phyloP scores from a whole-genome alignment of 2,888 invertebrate genomes.

The Scaptomyza tumidula region DNA sequence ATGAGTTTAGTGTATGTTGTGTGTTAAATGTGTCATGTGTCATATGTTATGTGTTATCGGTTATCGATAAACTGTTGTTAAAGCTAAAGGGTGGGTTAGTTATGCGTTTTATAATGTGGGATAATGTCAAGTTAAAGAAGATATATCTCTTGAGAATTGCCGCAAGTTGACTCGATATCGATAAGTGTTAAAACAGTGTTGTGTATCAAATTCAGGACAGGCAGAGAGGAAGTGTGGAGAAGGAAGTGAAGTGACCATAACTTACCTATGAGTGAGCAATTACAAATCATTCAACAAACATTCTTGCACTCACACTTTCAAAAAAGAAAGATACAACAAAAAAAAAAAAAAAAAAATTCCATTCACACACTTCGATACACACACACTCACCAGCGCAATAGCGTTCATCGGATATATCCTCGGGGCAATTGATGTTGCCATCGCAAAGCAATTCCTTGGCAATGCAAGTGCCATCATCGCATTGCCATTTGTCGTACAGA shows the following conservation, averaged over 20 bases:
- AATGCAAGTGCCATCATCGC: conserved; percentile 89
- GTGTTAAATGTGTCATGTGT: conserved; percentile 16
- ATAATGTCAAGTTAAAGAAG: not conserved
- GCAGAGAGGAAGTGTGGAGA: not conserved
- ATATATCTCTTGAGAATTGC: not conserved
- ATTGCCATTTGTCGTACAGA: conserved; percentile 89
- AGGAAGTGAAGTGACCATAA: conserved; percentile 1
- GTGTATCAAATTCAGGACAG: conserved; percentile 9
- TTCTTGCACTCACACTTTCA: conserved; percentile 8
- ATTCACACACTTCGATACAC: conserved; percentile 1
- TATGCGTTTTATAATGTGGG: conserved; percentile 2
- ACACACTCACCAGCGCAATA: conserved; percentile 86
- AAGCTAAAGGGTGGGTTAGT: conserved; percentile 11
- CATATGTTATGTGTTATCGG: conserved; percentile 19
- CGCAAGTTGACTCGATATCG: conserved; percentile 2
- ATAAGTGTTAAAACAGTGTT: conserved; percentile 36
- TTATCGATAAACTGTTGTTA: conserved; percentile 14
- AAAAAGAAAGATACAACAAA: too few species aligned
- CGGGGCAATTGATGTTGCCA: conserved; percentile 89
- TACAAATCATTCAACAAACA: not conserved
- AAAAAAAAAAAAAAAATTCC: too few species aligned
- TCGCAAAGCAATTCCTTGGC: conserved; percentile 87
- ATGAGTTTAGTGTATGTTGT: conserved; percentile 30
- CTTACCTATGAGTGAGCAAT: conserved; percentile 39
- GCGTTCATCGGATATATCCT: conserved; percentile 90